A percentile compares a stretch with the other conserved stretches of the same genome.
These are phyloP conservation scores for Mixornis gularis DNA, from an alignment of 2,113 vertebrate genomes.

Conservation along the genomic window DNA sequence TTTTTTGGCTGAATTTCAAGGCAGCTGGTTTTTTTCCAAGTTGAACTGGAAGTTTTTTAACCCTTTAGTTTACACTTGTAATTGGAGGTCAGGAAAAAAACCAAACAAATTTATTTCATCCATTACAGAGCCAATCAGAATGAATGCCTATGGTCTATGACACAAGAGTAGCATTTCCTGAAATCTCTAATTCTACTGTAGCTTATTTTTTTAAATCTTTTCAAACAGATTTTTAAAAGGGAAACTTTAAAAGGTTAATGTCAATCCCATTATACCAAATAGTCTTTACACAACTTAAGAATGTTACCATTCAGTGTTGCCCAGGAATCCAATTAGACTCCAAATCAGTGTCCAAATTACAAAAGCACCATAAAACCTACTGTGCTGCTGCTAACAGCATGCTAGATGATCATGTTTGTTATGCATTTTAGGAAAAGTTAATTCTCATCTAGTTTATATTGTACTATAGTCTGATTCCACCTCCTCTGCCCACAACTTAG, in stretches of 20 bases:
- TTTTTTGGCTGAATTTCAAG: background rate
- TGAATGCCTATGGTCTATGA: background rate
- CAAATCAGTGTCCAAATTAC: background rate
- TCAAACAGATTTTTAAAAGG: background rate
- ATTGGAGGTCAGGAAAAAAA: background rate
- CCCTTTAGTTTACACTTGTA: background rate
- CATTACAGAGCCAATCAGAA: background rate
- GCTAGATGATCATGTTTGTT: background rate
- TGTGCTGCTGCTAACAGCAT: constrained; percentile 9
- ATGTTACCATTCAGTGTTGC: background rate
- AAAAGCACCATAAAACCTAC: background rate
- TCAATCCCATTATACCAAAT: background rate
- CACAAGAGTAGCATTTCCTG: background rate
- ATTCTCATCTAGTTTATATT: constrained; percentile 13
- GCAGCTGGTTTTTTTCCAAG: background rate
- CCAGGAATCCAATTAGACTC: background rate
- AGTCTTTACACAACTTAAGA: background rate
- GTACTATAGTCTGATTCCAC: background rate
- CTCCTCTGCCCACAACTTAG: background rate
- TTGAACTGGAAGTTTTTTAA: background rate
- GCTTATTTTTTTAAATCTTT: background rate
- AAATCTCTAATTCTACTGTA: background rate
- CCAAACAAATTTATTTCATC: background rate
- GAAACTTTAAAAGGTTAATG: background rate
- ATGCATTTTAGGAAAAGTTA: constrained; percentile 22